Evolutionary conservation across 2,113 vertebrate genomes (phyloP).

Genomic region (Plotosus lineatus): DNA sequence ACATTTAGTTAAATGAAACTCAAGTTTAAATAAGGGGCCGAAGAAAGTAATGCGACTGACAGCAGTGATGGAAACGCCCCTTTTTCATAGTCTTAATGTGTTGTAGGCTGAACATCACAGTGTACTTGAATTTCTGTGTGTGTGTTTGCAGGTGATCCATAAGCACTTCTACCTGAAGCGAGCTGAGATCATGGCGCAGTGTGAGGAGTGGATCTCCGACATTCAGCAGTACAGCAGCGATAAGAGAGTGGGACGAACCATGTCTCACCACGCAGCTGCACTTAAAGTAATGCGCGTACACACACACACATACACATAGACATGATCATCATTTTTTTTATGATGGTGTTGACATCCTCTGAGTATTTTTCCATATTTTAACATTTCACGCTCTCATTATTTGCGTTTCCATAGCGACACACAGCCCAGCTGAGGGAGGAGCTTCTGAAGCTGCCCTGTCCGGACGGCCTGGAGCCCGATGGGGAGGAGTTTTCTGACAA

Average conservation of each 20-base stretch:
- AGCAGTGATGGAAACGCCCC: neutral
- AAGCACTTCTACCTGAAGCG: slow-evolving; percentile 99
- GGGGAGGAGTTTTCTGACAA: slow-evolving; percentile 80
- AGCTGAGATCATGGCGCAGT: slow-evolving; percentile 95
- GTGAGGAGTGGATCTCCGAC: slow-evolving; percentile 98
- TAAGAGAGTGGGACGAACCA: slow-evolving; percentile 95
- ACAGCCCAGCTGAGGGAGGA: slow-evolving; percentile 95
- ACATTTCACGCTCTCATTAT: neutral
- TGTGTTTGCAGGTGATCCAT: slow-evolving; percentile 86
- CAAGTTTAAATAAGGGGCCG: neutral
- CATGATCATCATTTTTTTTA: neutral
- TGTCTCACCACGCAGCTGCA: slow-evolving; percentile 97
- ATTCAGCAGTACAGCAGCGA: slow-evolving; percentile 99
- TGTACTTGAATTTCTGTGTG: neutral
- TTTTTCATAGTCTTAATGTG: neutral
- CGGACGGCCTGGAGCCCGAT: slow-evolving; percentile 89
- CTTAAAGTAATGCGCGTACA: slow-evolving; percentile 81
- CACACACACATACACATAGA: neutral
- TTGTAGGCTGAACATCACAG: neutral
- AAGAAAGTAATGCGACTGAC: neutral
- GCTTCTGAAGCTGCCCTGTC: slow-evolving; percentile 93
- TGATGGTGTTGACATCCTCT: too few species aligned
- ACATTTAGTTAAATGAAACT: too few species aligned
- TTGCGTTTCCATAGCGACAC: slow-evolving; percentile 79
- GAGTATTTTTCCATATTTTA: too few species aligned